Evolutionary conservation across 2,113 vertebrate species (phyloP), one percentile per base, ranked within the genome.

Genomic region (Oncorhynchus keta): DNA sequence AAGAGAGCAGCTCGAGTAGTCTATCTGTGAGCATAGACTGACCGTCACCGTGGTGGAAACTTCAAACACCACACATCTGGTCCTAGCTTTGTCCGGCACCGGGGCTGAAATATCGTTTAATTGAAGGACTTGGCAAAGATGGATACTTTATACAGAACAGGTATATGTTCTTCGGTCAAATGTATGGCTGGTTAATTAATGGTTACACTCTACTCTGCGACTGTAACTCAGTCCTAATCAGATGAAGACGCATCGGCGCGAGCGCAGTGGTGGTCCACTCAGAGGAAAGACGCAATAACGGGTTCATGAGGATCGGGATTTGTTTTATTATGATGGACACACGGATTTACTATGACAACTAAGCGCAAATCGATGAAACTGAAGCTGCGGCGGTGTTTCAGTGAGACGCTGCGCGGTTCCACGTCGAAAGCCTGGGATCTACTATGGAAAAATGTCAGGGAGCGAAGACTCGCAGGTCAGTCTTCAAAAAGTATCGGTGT

Each of bases 381-480:
- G 83, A 95, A 87, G 87, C 95, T 97, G 32, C 86, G 96, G 85
- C 89, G 97, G 62, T 96, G 96, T 8, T 92, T 98, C 87, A 98
- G 97, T 79, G 95, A 96, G 87, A 96, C 97, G 90, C 76, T 98
- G 76, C 95, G 95, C 83, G 94, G 93, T 91, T 97, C 96, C 91
- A 96, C 95, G 18, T 93, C 93, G 92, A 94, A 95, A 94, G 97
- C 97, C 83, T 97, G 97, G 97, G 95, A 95, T 81, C 87, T 96
- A 85, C 94, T 98, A 72, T 96, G 97, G 97, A 96, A 76, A 78
- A 96, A 93, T 80, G 94, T 97, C 85, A 91, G 97, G 3, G 96
- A 97, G 88, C 90, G 94, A 80, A 94, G 95, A n/a, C 93, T 97
- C 84, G 94, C 96, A 98, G 97, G 97, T 98, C 92, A 92, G 97